Evolutionary conservation across 2,113 vertebrate species (phyloP), one percentile per base, ranked within the genome.

Genomic region (Bubo scandiacus): DNA sequence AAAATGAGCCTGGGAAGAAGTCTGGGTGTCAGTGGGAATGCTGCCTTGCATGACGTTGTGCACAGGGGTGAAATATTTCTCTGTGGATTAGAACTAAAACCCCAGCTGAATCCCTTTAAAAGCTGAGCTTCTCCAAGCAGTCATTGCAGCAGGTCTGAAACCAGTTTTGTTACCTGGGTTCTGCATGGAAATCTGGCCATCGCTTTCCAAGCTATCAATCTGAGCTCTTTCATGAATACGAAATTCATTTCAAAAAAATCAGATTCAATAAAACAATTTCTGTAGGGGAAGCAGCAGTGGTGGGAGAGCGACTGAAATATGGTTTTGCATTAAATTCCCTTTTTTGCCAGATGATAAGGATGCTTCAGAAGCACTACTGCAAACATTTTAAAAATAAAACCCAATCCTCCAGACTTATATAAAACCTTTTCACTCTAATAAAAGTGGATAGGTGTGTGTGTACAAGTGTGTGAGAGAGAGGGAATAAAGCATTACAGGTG

Each of bases 201-300:
- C 0, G 0, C 36, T 92, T 81, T 42, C 90, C 54, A 29, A 78
- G 75, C 85, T 90, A 70, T 90, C 79, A 94, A 18, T 73, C 92
- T 83, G 80, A 86, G 59, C 42, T 86, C 49, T 83, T 96, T 93
- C 86, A 95, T 86, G 94, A 97, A 95, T 95, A 93, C 49, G 81
- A 84, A 89, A 94, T 92, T 95, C 0, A 90, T 90, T 87, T 66
- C 0, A 55, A 87, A 92, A 95, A 75, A 66, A 68, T 84, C 59
- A 51, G 52, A 95, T 88, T 91, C 81, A 94, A 84, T 96, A 81
- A 94, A 96, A 94, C 90, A 80, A 68, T 89, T 93, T 97, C 80
- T 96, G 89, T 83, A 92, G 47, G 66, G 58, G 90, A 96, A 93
- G 85, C 23, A 67, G 80, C 43, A 36, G 66, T 43, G 55, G 36